Evolutionary conservation across 2,113 vertebrate genomes (phyloP), one percentile per base, ranked within the genome.

Genomic region (Rhipidura dahli): DNA sequence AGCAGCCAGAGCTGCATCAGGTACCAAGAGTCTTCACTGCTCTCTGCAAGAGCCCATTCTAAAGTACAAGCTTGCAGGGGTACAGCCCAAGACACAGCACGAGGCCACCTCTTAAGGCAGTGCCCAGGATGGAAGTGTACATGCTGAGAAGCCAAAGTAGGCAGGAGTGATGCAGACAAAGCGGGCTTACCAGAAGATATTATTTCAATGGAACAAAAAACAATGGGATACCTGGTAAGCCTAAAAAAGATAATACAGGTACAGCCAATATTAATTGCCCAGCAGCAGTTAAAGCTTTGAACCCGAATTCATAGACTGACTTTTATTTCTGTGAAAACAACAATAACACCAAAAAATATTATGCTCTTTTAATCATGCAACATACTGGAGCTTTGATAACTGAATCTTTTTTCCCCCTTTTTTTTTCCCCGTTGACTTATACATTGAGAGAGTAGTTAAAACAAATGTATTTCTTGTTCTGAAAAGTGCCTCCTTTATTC

Each of bases 311-410:
- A 81, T 33, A 66, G 50, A 23, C 23, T 90, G 70, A 73, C 26
- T 92, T 94, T 80, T 77, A 64, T 78, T 88, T 71, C 73, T 71
- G 40, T 94, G 57, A 75, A 87, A 95, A 90, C 15, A 86, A 9
- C 16, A 94, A 13, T 75, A 83, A 33, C 39, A 37, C 18, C 23
- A 40, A 57, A 60, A 73, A 76, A 39, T 19, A 63, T 37, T 78
- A n/a, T 27, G 42, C 11, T 60, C 11, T 70, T 57, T 69, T 82
- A 94, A 93, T 54, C 24, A 90, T 73, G 60, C 90, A 87, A 79
- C 17, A 30, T 40, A 84, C 30, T 37, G 40, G 21, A 40, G 31
- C 13, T 81, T 39, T 64, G 22, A n/a, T 59, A 84, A 61, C 7
- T 10, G 22, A 77, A 54, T 28, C 5, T n/a, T 37, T 57, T 28